Base-by-base conservation (phyloP, 2,888 invertebrate species). In the Sphaerophoria rueppellii region DNA sequence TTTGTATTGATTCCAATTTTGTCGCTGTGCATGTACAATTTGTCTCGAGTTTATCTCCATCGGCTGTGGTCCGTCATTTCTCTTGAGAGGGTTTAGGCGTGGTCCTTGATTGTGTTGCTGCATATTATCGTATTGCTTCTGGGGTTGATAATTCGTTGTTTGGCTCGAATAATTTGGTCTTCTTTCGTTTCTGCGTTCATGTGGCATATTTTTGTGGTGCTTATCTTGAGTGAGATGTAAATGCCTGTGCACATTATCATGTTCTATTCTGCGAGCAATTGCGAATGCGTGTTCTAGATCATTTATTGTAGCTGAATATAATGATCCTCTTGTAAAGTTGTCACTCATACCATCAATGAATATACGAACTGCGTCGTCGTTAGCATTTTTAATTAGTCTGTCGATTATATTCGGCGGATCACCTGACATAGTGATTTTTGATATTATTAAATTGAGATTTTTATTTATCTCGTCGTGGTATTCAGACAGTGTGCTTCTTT, bases 341-440 rank as follows among this genome's bases (percentile, higher is more conserved):
- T 24, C 24, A 24, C 24, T 24, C 24, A 24, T 24, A 24, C 24
- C 24, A 24, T 24, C 24, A 24, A 24, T 24, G 24, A 24, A 24
- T 24, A 9, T 32, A n/a, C n/a, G n/a, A 14, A 55, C 16, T 14
- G 16, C 16, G 55, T 55, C 16, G 14, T 55, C n/a, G 6, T 55
- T 9, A 14, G 55, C 55, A 35, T 57, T 35, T 35, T 57, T 57
- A 35, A 57, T 57, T 57, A 57, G 35, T 57, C 57, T 35, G 34
- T 35, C 35, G n/a, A 57, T 57, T 57, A 35, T 35, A 57, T 35
- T 57, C 57, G 57, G n/a, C 57, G 57, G n/a, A 57, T 57, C 57
- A 57, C 57, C 57, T n/a, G 57, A 57, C 57, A 35, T 57, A 35
- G 35, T 57, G 57, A 57, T 57, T 57, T 35, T 57, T 57, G 34